Evolutionary conservation across 2,888 invertebrate genomes (phyloP).

Genomic region (Cloeon dipterum): DNA sequence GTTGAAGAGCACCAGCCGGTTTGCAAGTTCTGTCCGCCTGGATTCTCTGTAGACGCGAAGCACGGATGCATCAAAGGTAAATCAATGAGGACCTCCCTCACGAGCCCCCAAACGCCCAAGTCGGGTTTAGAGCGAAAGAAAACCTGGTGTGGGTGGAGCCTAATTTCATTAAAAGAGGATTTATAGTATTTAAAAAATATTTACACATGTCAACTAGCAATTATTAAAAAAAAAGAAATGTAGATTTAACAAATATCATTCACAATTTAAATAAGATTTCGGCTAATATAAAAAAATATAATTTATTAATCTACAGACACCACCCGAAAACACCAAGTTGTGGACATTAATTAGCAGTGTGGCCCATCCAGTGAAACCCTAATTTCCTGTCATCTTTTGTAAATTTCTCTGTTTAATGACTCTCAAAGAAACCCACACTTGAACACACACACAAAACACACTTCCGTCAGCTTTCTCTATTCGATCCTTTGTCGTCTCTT

Average conservation of each 20-base stretch:
- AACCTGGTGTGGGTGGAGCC: background rate
- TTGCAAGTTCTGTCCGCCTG: constrained; percentile 89
- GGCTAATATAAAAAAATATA: too few relatives aligned
- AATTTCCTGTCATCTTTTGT: too few relatives aligned
- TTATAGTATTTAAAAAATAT: background rate
- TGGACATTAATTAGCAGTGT: too few relatives aligned
- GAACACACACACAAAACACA: background rate
- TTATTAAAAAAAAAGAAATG: background rate
- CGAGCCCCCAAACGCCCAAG: too few relatives aligned
- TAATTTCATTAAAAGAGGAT: background rate
- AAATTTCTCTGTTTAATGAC: too few relatives aligned
- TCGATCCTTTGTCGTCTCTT: background rate
- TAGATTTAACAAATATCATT: background rate
- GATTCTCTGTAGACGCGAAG: constrained; percentile 76
- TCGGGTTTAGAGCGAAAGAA: too few relatives aligned
- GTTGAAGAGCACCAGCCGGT: constrained; percentile 86
- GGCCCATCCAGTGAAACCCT: too few relatives aligned
- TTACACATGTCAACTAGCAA: background rate
- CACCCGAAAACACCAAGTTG: too few relatives aligned
- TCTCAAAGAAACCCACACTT: too few relatives aligned
- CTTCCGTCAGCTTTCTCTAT: background rate
- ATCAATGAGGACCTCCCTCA: too few relatives aligned
- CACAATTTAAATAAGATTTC: too few relatives aligned
- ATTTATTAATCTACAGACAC: too few relatives aligned
- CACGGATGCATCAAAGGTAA: constrained; percentile 95